Evolutionary conservation across 2,888 invertebrate species (phyloP).

Genomic region (Cremastinae sp.): DNA sequence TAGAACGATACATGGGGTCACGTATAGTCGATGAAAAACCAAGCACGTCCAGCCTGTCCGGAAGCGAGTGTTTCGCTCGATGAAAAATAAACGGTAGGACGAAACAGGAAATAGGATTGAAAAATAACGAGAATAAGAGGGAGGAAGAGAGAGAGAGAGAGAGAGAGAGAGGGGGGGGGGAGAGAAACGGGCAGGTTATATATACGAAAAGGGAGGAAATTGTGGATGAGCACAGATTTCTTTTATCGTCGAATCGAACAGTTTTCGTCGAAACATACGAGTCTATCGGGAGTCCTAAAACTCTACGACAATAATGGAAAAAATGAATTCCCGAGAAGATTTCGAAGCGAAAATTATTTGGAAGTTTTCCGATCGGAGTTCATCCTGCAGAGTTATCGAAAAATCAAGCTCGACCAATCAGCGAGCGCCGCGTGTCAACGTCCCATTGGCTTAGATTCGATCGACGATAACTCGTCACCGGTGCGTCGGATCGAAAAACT

Average conservation of each 20-base stretch:
- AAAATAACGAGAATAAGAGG: slow-evolving; percentile 44
- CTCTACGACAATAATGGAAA: too few relatives aligned
- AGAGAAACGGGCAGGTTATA: slow-evolving; percentile 12
- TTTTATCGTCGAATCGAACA: slow-evolving; percentile 45
- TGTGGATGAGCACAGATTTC: slow-evolving; percentile 51
- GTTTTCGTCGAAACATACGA: slow-evolving; percentile 46
- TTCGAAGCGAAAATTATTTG: too few relatives aligned
- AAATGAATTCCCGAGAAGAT: too few relatives aligned
- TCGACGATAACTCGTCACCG: too few relatives aligned
- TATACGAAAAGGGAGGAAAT: slow-evolving; percentile 40
- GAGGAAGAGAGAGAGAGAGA: slow-evolving; percentile 2
- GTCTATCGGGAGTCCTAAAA: slow-evolving; percentile 34
- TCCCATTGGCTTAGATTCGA: too few relatives aligned
- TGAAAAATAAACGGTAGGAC: slow-evolving; percentile 51
- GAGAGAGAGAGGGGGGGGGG: slow-evolving; percentile 10
- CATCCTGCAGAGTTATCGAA: too few relatives aligned
- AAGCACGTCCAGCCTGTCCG: slow-evolving; percentile 60
- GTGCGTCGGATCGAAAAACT: too few relatives aligned
- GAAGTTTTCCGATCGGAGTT: too few relatives aligned
- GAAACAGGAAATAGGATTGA: slow-evolving; percentile 59
- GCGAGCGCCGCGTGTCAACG: too few relatives aligned
- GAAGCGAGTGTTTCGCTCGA: slow-evolving; percentile 57
- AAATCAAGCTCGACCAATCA: too few relatives aligned
- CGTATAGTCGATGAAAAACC: slow-evolving; percentile 65
- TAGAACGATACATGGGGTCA: slow-evolving; percentile 61